Evolutionary conservation across 2,888 invertebrate genomes (phyloP), one percentile per base, ranked within the genome.

Genomic region (Cataglyphis livida): DNA sequence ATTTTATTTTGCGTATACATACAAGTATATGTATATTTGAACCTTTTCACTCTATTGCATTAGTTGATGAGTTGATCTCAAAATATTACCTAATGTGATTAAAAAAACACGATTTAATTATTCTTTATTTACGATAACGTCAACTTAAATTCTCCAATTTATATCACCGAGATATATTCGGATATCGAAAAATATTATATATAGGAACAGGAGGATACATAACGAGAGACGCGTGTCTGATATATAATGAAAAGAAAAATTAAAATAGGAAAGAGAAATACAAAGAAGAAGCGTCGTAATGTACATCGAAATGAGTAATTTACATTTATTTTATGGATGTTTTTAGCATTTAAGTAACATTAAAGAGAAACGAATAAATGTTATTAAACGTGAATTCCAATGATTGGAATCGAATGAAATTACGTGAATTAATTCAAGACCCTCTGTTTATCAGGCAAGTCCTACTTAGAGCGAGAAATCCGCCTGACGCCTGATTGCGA

Each of bases 401-500:
- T 68, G 57, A 48, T 38, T 62, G 38, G n/a, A 62, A 48, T 12
- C 21, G 44, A 54, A 54, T 28, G 6, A 74, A 62, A 64, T 57
- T 38, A 87, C 78, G 85, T 84, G 83, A 83, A 89, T 85, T 88
- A 88, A 90, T 88, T 71, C 81, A 85, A 81, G 75, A 84, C 82
- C 85, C 84, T 90, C 81, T 89, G 85, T 87, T 87, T 85, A 84
- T 82, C 85, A 86, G 89, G 88, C 82, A 83, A 82, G 90, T 90
- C 87, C 83, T 86, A 66, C 66, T 76, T 76, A 76, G 76, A 66
- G 76, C 91, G 90, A 91, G 90, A 91, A 87, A 89, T 87, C 88
- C 87, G 82, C 88, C 91, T 86, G 91, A 91, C 88, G 90, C 89
- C 91, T 88, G 91, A 91, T 90, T 89, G 87, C 88, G 87, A 89